phyloP scores from a whole-genome alignment of 37 sponge, comb jelly and placozoan species.

The Hormiphora californensis region DNA sequence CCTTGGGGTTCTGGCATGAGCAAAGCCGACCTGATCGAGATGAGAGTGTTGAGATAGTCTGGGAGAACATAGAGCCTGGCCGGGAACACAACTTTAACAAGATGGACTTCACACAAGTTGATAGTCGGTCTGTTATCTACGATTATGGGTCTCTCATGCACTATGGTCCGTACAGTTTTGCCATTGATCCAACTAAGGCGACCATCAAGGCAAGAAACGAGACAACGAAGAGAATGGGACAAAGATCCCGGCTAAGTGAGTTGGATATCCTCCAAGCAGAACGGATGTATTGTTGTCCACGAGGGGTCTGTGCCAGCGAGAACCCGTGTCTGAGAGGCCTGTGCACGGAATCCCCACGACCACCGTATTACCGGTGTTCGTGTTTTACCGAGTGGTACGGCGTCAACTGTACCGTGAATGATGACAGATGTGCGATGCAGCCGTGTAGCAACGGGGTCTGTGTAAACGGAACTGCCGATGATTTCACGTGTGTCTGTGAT shows the following conservation, averaged over 20 bases:
- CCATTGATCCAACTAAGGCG: not conserved
- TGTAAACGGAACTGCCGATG: not conserved
- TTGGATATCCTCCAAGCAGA: not conserved
- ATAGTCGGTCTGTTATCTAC: not conserved
- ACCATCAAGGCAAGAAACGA: not conserved
- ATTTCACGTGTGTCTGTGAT: conserved; percentile 3
- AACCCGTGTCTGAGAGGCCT: not conserved
- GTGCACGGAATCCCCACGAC: not conserved
- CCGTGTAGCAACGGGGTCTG: conserved; percentile 1
- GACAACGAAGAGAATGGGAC: not conserved
- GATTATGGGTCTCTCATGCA: conserved; percentile 3
- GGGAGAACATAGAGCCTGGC: conserved; percentile 10
- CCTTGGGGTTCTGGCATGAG: conserved; percentile 26
- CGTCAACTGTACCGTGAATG: conserved; percentile 4
- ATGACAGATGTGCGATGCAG: not conserved
- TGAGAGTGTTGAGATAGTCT: not conserved
- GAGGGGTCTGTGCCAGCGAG: not conserved
- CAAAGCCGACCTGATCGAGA: conserved; percentile 25
- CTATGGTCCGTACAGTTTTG: not conserved
- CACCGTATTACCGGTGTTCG: not conserved
- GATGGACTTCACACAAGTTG: conserved; percentile 17
- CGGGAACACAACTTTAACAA: conserved; percentile 2
- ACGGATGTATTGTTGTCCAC: conserved; percentile 9
- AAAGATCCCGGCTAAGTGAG: not conserved
- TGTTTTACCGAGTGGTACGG: conserved; percentile 35